Conservation (phyloP, 2,113 vertebrate species). For the Regulus satrapa region DNA sequence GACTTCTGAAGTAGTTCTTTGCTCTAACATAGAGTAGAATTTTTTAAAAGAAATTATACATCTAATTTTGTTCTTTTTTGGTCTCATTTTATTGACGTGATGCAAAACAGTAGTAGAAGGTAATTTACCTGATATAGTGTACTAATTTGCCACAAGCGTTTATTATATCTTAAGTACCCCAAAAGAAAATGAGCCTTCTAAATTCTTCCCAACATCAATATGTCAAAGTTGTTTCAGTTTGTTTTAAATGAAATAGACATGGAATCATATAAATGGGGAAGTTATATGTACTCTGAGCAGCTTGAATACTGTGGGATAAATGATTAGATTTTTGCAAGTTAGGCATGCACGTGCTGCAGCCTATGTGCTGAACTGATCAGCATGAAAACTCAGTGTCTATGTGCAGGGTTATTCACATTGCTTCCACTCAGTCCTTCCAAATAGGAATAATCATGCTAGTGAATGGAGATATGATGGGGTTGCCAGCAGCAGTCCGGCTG, state of each 20-base stretch:
- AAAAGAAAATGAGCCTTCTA: background rate
- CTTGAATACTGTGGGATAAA: background rate
- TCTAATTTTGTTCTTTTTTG: background rate
- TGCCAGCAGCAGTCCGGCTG: background rate
- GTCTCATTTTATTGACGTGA: background rate
- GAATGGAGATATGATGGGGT: background rate
- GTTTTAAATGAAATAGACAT: background rate
- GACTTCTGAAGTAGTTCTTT: background rate
- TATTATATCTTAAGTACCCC: background rate
- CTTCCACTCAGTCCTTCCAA: background rate
- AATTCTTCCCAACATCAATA: background rate
- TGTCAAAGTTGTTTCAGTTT: background rate
- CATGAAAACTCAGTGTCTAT: background rate
- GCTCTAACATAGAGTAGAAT: background rate
- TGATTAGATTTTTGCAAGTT: background rate
- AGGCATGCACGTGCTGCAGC: background rate
- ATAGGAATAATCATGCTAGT: background rate
- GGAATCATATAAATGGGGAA: background rate
- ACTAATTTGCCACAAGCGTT: background rate
- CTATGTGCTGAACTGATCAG: background rate
- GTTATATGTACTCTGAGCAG: background rate
- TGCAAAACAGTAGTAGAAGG: background rate
- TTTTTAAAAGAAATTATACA: background rate
- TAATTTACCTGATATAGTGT: background rate
- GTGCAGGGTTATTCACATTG: background rate